Evolutionary conservation across 2,888 invertebrate genomes (phyloP).

Genomic region (Lomographa bimaculata): DNA sequence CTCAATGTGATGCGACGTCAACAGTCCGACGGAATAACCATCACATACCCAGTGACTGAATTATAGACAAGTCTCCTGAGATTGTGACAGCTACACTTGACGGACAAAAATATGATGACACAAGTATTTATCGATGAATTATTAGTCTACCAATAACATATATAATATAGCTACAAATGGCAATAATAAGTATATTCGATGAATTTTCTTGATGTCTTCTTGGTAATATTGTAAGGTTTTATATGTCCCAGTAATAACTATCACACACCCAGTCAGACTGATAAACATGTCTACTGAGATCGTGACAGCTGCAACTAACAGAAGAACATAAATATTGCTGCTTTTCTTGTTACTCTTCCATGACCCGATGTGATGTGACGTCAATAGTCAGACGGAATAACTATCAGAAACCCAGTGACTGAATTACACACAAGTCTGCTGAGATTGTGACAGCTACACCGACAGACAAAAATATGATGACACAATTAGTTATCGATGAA

Average conservation of each 20-base stretch:
- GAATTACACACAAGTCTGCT: constrained; percentile 15
- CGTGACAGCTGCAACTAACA: constrained; percentile 13
- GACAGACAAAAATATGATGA: neutral
- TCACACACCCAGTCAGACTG: constrained; percentile 30
- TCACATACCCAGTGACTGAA: constrained; percentile 22
- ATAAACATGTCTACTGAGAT: constrained; percentile 15
- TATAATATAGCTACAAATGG: no score
- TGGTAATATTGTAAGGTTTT: no score
- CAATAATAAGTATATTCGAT: no score
- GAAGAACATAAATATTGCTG: neutral
- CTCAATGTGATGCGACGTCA: no score
- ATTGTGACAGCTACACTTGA: constrained; percentile 11
- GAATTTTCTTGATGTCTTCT: no score
- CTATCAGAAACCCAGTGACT: constrained; percentile 3
- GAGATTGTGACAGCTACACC: constrained; percentile 4
- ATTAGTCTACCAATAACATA: no score
- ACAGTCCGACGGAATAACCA: no score
- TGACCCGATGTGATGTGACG: no score
- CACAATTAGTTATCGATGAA: no score
- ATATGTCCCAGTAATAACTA: constrained; percentile 10
- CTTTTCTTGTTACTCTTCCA: constrained; percentile 1
- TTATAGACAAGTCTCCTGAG: constrained; percentile 12
- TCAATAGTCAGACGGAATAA: no score
- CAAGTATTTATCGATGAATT: no score
- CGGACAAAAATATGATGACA: constrained; percentile 7